phyloP scores from a whole-genome alignment of 1,140 invertebrate genomes.

The Zaprionus africanus region DNA sequence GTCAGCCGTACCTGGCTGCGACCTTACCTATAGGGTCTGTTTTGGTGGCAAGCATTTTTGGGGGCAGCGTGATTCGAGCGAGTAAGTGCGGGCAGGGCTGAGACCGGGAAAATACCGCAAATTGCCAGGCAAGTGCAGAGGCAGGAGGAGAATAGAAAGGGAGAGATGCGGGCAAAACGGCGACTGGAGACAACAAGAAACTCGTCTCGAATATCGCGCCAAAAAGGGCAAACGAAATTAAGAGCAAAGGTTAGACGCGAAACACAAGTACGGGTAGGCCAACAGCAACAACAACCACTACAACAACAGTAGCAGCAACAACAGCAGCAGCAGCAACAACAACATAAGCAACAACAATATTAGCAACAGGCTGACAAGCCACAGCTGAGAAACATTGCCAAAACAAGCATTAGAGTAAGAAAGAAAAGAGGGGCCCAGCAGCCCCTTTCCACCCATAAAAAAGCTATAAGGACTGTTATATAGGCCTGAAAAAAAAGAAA shows the following conservation, averaged over 20 bases:
- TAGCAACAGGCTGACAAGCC: neutral
- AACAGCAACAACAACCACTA: slow-evolving; percentile 1
- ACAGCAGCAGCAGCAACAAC: neutral
- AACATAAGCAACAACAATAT: neutral
- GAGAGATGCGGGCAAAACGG: neutral
- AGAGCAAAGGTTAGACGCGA: slow-evolving; percentile 48
- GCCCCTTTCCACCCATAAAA: too few relatives aligned
- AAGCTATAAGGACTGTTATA: too few relatives aligned
- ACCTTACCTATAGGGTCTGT: slow-evolving; percentile 1
- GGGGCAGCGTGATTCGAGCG: slow-evolving; percentile 22
- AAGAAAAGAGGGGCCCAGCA: neutral
- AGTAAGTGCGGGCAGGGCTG: slow-evolving; percentile 16
- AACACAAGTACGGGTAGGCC: slow-evolving; percentile 16
- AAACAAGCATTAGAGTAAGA: slow-evolving; percentile 8
- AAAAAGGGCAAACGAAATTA: slow-evolving; percentile 60
- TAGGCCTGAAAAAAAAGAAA: too few relatives aligned
- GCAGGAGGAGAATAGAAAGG: too few relatives aligned
- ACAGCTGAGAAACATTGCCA: slow-evolving; percentile 16
- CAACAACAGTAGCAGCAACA: neutral
- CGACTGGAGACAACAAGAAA: slow-evolving; percentile 30
- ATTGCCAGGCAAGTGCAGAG: neutral
- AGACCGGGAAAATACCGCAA: slow-evolving; percentile 35
- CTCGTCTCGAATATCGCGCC: slow-evolving; percentile 36
- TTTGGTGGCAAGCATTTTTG: slow-evolving; percentile 18
- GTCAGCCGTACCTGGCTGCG: neutral